Conservation (phyloP, 2,113 vertebrate genomes). For the Bettongia penicillata region DNA sequence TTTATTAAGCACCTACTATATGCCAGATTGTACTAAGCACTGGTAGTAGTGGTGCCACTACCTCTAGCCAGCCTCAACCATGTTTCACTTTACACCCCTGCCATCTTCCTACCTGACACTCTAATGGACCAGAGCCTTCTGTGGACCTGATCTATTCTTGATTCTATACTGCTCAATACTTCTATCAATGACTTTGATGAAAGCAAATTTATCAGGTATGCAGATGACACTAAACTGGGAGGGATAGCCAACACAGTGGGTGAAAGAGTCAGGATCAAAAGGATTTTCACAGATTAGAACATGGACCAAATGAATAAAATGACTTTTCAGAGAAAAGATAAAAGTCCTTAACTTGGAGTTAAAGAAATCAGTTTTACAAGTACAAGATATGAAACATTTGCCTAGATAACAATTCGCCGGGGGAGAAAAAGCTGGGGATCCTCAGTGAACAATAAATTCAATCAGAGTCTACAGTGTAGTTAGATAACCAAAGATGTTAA, state of each 20-base stretch:
- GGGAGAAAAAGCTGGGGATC: neutral
- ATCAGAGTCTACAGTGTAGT: neutral
- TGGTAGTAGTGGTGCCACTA: neutral
- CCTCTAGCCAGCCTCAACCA: neutral
- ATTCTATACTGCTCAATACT: neutral
- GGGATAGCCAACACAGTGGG: neutral
- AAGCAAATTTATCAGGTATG: neutral
- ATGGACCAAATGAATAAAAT: neutral
- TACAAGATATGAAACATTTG: neutral
- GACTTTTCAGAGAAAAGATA: neutral
- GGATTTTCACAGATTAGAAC: neutral
- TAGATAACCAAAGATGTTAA: neutral
- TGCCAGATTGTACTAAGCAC: neutral
- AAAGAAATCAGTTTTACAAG: neutral
- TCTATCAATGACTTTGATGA: neutral
- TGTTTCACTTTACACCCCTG: neutral
- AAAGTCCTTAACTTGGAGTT: neutral
- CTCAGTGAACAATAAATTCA: neutral
- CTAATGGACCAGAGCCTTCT: neutral
- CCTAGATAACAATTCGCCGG: neutral
- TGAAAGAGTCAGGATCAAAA: neutral
- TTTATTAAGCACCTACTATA: neutral
- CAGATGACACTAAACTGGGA: neutral
- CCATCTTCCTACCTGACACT: neutral
- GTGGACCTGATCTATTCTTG: neutral